Evolutionary conservation across 2,888 invertebrate genomes (phyloP).

Genomic region (Torymus aiolomorphi): DNA sequence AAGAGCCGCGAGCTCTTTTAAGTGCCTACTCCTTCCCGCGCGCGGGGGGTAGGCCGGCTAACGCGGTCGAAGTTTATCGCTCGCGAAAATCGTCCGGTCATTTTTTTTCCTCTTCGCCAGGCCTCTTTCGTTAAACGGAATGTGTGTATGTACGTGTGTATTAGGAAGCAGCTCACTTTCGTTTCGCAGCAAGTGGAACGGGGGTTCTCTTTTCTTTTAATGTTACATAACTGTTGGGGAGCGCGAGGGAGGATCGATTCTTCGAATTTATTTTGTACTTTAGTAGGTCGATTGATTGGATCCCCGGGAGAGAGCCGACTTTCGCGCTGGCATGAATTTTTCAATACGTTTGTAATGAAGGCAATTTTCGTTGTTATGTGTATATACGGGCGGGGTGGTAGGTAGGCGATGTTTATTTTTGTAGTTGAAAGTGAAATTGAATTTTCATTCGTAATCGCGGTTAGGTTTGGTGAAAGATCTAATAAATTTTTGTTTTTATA

Average conservation of each 20-base stretch:
- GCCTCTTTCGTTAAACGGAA: too few species aligned
- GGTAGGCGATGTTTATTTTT: too few species aligned
- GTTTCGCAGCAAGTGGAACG: too few species aligned
- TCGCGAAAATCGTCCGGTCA: constrained; percentile 11
- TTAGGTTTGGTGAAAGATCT: too few species aligned
- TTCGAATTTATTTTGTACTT: constrained; percentile 18
- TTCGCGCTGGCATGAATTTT: constrained; percentile 12
- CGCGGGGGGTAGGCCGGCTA: neutral
- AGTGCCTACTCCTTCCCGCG: neutral
- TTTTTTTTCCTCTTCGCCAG: neutral
- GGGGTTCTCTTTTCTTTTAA: too few species aligned
- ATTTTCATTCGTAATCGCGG: too few species aligned
- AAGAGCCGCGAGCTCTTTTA: constrained; percentile 14
- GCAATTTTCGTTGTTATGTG: neutral
- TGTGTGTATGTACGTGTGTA: too few species aligned
- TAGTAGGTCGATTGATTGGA: constrained; percentile 2
- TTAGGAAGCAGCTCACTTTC: too few species aligned
- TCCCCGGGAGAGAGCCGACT: neutral
- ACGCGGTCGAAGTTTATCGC: constrained; percentile 12
- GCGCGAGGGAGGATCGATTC: neutral
- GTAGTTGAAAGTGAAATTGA: too few species aligned
- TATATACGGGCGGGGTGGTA: too few species aligned
- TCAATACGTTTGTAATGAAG: constrained; percentile 4
- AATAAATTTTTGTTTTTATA: too few species aligned
- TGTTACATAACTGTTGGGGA: too few species aligned